Conservation (phyloP, 2,888 invertebrate genomes). For the Trachelus stipa region DNA sequence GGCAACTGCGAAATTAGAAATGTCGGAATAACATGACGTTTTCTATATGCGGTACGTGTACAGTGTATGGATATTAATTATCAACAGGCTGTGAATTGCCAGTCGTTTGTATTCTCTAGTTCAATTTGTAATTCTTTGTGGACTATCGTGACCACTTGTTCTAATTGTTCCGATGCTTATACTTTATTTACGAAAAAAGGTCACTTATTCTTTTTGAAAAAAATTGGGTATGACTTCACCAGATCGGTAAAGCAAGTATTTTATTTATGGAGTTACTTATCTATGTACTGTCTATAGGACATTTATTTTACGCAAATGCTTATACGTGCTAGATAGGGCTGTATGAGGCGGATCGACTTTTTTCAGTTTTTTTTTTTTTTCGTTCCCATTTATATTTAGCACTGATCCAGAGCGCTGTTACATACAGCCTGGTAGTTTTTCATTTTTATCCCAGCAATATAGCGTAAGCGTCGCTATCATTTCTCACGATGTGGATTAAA, state of each 20-base stretch:
- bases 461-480: neutral
- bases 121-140: neutral
- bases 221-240: neutral
- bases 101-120: neutral
- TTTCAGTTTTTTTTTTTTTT: neutral
- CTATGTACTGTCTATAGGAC: neutral
- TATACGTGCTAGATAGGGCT: neutral
- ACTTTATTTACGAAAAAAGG: neutral
- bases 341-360: too few relatives aligned
- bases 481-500: neutral
- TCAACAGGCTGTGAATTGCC: neutral
- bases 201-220: neutral
- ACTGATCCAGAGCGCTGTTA: neutral
- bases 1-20: neutral
- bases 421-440: neutral
- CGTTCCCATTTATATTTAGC: neutral
- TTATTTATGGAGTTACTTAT: neutral
- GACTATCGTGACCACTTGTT: neutral
- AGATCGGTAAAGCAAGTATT: neutral
- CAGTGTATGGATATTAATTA: neutral
- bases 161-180: neutral
- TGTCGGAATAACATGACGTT: neutral
- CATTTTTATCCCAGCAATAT: neutral
- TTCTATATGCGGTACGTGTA: neutral
- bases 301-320: neutral